These are phyloP conservation scores for Drosophila quinaria DNA, from an alignment of 2,888 invertebrate species.

Conservation along the genomic window DNA sequence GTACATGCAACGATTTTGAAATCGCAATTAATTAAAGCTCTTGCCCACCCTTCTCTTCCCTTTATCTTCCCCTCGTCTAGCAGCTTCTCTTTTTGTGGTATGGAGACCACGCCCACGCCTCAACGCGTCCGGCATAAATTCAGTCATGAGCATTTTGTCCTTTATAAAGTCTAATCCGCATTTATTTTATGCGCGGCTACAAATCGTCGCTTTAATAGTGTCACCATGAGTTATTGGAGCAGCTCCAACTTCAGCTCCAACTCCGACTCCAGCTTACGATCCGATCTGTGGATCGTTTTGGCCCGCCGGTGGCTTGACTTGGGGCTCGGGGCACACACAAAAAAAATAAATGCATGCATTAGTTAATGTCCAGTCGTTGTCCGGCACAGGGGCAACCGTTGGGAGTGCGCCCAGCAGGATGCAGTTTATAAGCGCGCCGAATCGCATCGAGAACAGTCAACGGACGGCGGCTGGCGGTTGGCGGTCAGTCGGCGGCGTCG, in stretches of 20 bases:
- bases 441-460: conserved; percentile 55
- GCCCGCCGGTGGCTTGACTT: conserved; percentile 26
- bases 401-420: conserved; percentile 72
- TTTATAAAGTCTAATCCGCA: conserved; percentile 86
- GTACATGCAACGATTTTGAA: conserved; percentile 80
- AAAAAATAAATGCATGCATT: conserved; percentile 77
- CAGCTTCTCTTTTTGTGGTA: neutral
- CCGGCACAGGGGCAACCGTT: conserved; percentile 64
- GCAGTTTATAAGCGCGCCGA: conserved; percentile 81
- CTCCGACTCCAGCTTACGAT: conserved; percentile 18
- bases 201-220: conserved; percentile 86
- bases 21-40: conserved; percentile 69
- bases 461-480: conserved; percentile 26
- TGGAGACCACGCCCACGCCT: conserved; percentile 50
- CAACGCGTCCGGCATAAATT: conserved; percentile 79
- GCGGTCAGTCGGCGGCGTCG: conserved; percentile 66
- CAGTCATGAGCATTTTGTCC: conserved; percentile 85
- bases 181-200: conserved; percentile 86
- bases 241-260: neutral
- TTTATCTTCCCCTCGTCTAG: no score
- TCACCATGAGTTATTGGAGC: conserved; percentile 85
- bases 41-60: neutral
- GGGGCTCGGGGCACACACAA: conserved; percentile 30
- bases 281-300: conserved; percentile 4
- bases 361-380: conserved; percentile 79